These are phyloP conservation scores for Tipula helvola DNA, from an alignment of 2,888 invertebrate species.

Conservation along the genomic window DNA sequence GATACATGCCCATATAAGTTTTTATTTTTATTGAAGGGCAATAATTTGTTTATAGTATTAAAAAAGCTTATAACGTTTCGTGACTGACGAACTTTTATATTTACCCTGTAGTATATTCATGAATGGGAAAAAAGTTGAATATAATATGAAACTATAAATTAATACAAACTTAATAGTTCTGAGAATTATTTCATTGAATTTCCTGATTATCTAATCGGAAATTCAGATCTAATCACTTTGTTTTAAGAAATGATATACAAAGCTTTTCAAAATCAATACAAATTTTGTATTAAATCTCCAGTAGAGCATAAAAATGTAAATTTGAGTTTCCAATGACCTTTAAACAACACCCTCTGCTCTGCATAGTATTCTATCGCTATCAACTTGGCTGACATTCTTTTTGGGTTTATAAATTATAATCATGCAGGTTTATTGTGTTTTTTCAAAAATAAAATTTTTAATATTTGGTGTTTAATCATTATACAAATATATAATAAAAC, in stretches of 20 bases:
- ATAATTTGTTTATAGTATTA: background rate
- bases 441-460: background rate
- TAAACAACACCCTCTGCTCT: background rate
- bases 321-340: background rate
- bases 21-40: background rate
- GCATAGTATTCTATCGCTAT: background rate
- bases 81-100: background rate
- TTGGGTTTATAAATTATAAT: background rate
- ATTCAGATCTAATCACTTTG: background rate
- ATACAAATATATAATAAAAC: background rate
- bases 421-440: background rate
- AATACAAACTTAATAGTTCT: background rate
- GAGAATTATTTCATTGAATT: background rate
- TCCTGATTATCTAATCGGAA: background rate
- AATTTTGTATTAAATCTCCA: background rate
- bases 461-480: background rate
- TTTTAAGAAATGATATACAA: background rate
- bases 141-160: background rate
- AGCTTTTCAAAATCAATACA: background rate
- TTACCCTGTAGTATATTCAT: background rate
- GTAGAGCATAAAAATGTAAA: background rate
- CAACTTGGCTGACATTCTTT: background rate
- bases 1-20: background rate
- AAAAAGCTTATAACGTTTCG: background rate
- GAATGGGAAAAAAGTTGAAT: background rate